Conservation (phyloP, 2,888 invertebrate species). For the Lapara coniferarum region DNA sequence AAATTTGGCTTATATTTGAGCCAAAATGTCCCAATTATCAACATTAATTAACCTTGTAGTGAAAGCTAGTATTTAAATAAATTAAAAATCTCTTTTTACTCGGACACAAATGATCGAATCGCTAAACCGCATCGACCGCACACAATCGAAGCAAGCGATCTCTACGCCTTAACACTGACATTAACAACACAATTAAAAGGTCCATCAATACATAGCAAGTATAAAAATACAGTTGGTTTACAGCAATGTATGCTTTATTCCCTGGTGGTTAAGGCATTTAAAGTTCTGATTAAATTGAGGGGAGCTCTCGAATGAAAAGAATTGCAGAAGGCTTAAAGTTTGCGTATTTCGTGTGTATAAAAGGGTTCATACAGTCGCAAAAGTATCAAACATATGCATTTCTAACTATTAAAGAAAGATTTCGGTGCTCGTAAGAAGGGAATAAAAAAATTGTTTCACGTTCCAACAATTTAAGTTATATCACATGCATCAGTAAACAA, state of each 20-base stretch:
- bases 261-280: conserved; percentile 36
- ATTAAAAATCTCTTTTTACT: conserved; percentile 26
- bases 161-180: conserved; percentile 81
- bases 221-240: conserved; percentile 26
- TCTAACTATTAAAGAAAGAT: too few species aligned
- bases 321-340: conserved; percentile 1
- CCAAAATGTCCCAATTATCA: not conserved
- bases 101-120: conserved; percentile 50
- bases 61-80: conserved; percentile 26
- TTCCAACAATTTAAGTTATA: too few species aligned
- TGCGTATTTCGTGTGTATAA: not conserved
- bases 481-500: too few species aligned
- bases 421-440: too few species aligned
- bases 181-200: conserved; percentile 82
- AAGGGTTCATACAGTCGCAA: too few species aligned
- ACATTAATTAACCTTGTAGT: not conserved
- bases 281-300: not conserved
- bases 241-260: conserved; percentile 46
- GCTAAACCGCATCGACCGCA: conserved; percentile 64
- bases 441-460: too few species aligned
- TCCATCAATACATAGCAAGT: conserved; percentile 59
- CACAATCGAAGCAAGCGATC: conserved; percentile 79
- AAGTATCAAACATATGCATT: too few species aligned
- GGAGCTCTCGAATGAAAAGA: not conserved
- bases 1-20: too few species aligned